Base-by-base conservation (phyloP, 2,888 invertebrate species). In the Morpho helenor region DNA sequence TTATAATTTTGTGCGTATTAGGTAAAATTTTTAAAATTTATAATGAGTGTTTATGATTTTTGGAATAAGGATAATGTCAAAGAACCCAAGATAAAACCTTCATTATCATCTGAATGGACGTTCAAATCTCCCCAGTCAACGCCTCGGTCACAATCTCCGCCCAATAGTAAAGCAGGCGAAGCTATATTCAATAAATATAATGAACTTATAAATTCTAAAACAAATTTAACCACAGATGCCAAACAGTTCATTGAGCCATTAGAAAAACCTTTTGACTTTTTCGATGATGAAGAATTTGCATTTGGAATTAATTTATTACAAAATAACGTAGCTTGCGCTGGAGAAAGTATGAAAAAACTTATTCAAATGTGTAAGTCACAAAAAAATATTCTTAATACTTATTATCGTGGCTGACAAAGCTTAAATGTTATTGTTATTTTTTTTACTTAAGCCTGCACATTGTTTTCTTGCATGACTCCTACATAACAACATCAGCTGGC, bases 291-390 rank as follows among this genome's bases (percentile, higher is more conserved):
- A 70, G 88, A 89, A 65, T 87, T 78, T 69, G 87, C 84, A 31
- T 89, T 88, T 74, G 87, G 87, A 7, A 83, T 86, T 7, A 87
- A 87, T 74, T 72, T 90, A 48, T 61, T 87, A 6, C 87, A 87
- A 57, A 87, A 87, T 52, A 90, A 89, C 69, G 82, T 90, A n/a
- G 86, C 87, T 1, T 88, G 88, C 69, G 87, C 87, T 40, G 87
- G 86, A 3, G 80, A 84, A 58, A 87, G 89, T 61, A 83, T 84
- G 8, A 83, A 86, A 8, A 87, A 80, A 68, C 77, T 87, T 8
- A 81, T 88, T 62, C 87, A 87, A 76, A 83, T 87, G 86, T 84
- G 89, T 87, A 74, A 59, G 68, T 62, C 7, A 43, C 42, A 31
- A 31, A 31, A 31, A 31, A 44, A 43, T 42, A 10, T 47, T 22